A percentile compares a stretch with the other conserved stretches of the same genome.
These are phyloP conservation scores for Macrobrachium nipponense DNA, from an alignment of 1,140 invertebrate species.

Conservation along the genomic window DNA sequence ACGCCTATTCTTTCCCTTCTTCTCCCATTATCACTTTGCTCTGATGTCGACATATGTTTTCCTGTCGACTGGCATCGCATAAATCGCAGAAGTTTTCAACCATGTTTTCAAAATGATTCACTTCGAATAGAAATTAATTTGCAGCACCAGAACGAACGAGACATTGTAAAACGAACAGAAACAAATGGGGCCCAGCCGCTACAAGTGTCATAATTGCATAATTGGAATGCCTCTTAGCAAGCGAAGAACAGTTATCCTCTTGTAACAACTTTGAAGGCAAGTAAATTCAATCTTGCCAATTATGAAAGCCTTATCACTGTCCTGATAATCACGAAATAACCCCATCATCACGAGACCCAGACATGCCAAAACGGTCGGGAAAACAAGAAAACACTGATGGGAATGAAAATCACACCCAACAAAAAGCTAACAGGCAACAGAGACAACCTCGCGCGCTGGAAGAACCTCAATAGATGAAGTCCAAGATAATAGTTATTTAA, in stretches of 20 bases:
- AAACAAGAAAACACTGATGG: too few relatives aligned
- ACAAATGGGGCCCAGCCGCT: neutral
- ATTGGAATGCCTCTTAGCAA: constrained; percentile 25
- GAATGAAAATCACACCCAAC: neutral
- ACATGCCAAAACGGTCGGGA: too few relatives aligned
- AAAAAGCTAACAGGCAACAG: neutral
- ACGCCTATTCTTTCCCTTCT: constrained; percentile 21
- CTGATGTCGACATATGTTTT: neutral
- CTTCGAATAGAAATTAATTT: too few relatives aligned
- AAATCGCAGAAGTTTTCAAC: too few relatives aligned
- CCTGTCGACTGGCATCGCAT: neutral
- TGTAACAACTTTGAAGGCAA: constrained; percentile 5
- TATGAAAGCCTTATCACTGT: neutral
- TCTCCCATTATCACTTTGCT: neutral
- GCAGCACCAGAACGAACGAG: neutral
- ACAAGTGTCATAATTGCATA: constrained; percentile 32
- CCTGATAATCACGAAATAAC: too few relatives aligned
- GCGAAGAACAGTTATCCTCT: neutral
- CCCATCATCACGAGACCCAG: too few relatives aligned
- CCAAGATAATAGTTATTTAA: constrained; percentile 39
- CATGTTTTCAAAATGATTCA: too few relatives aligned
- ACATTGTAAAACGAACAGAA: neutral
- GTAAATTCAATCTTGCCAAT: constrained; percentile 3
- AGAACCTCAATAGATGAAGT: constrained; percentile 26
- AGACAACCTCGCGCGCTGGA: neutral